Conservation (phyloP, 2,113 vertebrate genomes). For the Corapipo altera region DNA sequence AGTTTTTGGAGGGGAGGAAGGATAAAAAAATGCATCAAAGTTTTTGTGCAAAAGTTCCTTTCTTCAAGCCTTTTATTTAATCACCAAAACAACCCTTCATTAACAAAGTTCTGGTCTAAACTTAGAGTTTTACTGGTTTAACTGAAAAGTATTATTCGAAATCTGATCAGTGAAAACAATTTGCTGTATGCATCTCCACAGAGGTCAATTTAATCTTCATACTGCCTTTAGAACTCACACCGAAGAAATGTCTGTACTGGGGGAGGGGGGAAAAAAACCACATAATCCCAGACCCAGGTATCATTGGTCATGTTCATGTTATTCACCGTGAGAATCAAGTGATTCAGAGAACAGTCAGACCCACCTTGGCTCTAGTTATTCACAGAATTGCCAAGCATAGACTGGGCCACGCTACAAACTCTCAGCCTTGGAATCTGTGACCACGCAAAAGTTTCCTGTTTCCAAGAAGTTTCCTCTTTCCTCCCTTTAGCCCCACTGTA, state of each 20-base stretch:
- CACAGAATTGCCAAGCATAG: not conserved
- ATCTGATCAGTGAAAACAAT: not conserved
- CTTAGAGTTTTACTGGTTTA: not conserved
- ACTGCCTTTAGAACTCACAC: not conserved
- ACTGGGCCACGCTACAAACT: fast-evolving
- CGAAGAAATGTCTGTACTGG: not conserved
- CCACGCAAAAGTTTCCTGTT: not conserved
- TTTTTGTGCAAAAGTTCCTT: not conserved
- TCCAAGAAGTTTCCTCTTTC: not conserved
- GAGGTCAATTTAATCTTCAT: not conserved
- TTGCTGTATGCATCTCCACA: not conserved
- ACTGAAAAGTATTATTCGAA: not conserved
- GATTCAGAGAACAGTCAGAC: not conserved
- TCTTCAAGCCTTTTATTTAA: not conserved
- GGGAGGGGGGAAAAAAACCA: fast-evolving
- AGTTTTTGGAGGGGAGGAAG: not conserved
- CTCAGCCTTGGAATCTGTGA: not conserved
- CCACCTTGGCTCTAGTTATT: not conserved
- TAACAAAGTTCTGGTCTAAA: not conserved
- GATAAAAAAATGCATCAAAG: not conserved
- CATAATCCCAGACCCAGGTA: not conserved
- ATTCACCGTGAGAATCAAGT: not conserved
- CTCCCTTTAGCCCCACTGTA: not conserved
- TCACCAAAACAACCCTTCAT: not conserved
- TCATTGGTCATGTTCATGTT: not conserved